Base-by-base conservation (phyloP, 2,888 invertebrate species). In the Latrodectus elegans region DNA sequence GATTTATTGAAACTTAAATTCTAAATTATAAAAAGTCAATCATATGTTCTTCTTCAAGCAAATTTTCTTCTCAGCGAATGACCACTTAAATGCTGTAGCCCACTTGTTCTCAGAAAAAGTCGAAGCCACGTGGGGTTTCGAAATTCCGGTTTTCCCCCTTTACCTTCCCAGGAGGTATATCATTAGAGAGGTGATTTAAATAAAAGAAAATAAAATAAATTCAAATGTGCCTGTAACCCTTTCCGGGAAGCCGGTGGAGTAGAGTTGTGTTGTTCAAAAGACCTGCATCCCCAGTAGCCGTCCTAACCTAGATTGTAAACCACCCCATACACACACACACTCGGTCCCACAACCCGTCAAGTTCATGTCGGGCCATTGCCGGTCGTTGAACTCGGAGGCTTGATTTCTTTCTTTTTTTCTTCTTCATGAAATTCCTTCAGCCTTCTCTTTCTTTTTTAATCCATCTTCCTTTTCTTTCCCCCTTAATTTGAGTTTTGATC, bases 281-380 rank as follows among this genome's bases (percentile, higher is more conserved):
- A 87, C 87, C 87, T 82, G 81, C 67, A 87, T 75, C 77, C 81
- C 81, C 65, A 82, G 65, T 81, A 72, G 87, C 67, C 68, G 82
- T 82, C 77, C 87, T 87, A 87, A 87, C 87, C 87, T 81, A 87
- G 87, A 77, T 82, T 51, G 77, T n/a, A 26, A 78, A 53, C 76
- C 68, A 38, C 38, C 67, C 65, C 14, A 26, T 26, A 38, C 38
- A 26, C 22, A 26, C 74, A 71, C 67, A 17, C 38, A 38, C 38
- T 10, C 72, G 67, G 68, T 74, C 84, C 60, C 80, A 85, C 78
- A 84, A 77, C 38, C 26, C 79, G 78, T 81, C 87, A 87, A 87
- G 87, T 87, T 87, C 87, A 87, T 22, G 81, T 12, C 53, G 77
- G 87, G 87, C 81, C 87, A 87, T 22, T 15, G 77, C 73, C 87